Conservation (phyloP, 2,113 vertebrate species). For the Phrynocephalus versicolor region DNA sequence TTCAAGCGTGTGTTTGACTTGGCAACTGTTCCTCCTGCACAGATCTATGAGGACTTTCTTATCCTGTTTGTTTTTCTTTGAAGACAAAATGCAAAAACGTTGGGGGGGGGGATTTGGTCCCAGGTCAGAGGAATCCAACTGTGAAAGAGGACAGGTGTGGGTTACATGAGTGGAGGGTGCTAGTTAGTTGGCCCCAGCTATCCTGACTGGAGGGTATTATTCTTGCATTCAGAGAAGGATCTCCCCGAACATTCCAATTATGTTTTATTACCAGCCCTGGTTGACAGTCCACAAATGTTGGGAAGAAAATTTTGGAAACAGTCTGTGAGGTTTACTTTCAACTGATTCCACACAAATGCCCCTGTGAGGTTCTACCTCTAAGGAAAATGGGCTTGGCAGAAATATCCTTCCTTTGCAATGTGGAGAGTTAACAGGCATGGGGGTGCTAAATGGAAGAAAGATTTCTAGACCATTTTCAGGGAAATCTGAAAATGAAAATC, state of each 20-base stretch:
- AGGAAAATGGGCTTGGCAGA: not conserved
- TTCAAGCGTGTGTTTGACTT: conserved; percentile 74
- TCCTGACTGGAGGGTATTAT: not conserved
- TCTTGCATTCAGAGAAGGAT: not conserved
- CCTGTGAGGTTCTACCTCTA: not conserved
- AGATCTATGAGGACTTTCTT: conserved; percentile 40
- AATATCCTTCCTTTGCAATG: not conserved
- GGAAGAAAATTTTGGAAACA: not conserved
- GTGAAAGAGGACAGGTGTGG: conserved; percentile 76
- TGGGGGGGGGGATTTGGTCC: conserved; percentile 37
- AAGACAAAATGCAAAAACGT: conserved; percentile 51
- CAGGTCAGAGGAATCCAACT: conserved; percentile 60
- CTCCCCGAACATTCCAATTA: conserved; percentile 40
- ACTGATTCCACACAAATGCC: too few species aligned
- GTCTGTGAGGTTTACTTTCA: not conserved
- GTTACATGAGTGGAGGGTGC: conserved; percentile 20
- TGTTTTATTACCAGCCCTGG: not conserved
- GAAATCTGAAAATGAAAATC: not conserved
- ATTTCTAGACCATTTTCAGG: conserved; percentile 6
- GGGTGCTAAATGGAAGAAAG: not conserved
- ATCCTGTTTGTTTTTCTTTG: conserved; percentile 61
- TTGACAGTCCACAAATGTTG: not conserved
- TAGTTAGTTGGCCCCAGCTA: rapidly evolving
- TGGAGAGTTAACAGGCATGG: not conserved
- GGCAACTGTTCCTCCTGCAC: conserved; percentile 58